These are phyloP conservation scores for Acleris emargana DNA, from an alignment of 2,888 invertebrate genomes.

Conservation along the genomic window DNA sequence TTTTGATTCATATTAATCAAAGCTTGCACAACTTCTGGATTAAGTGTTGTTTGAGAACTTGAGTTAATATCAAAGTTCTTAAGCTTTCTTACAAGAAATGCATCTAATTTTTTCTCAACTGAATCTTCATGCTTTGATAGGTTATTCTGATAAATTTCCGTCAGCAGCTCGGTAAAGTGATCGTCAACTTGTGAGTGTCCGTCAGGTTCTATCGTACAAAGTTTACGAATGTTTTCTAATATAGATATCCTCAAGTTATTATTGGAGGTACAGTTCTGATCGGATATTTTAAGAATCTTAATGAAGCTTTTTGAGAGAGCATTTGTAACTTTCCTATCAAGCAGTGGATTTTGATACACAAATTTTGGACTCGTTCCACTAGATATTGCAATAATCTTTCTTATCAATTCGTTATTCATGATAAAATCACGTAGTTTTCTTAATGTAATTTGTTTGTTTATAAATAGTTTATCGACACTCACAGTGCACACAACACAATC, in stretches of 20 bases:
- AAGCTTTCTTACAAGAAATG: conserved; percentile 60
- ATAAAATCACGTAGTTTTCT: not conserved
- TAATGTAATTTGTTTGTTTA: not conserved
- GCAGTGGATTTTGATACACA: conserved; percentile 62
- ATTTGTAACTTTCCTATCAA: conserved; percentile 64
- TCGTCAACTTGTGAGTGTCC: conserved; percentile 62
- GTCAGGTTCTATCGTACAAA: conserved; percentile 60
- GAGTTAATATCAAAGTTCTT: conserved; percentile 55
- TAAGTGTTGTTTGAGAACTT: conserved; percentile 47
- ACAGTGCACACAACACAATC: too few relatives aligned
- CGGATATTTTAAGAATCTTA: conserved; percentile 60
- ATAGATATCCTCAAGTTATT: conserved; percentile 60
- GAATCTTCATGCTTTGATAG: conserved; percentile 38
- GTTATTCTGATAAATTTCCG: conserved; percentile 53
- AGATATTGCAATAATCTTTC: conserved; percentile 62
- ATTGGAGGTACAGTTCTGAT: conserved; percentile 56
- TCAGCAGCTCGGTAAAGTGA: conserved; percentile 52
- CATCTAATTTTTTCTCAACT: conserved; percentile 56
- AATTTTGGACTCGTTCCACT: conserved; percentile 59
- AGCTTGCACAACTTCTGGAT: conserved; percentile 67
- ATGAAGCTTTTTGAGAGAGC: conserved; percentile 68
- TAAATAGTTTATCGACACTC: not conserved
- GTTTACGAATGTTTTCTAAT: conserved; percentile 63
- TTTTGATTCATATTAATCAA: conserved; percentile 62
- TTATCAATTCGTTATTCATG: conserved; percentile 54